phyloP scores from a whole-genome alignment of 1,140 invertebrate species.

The Archivesica marissinica region DNA sequence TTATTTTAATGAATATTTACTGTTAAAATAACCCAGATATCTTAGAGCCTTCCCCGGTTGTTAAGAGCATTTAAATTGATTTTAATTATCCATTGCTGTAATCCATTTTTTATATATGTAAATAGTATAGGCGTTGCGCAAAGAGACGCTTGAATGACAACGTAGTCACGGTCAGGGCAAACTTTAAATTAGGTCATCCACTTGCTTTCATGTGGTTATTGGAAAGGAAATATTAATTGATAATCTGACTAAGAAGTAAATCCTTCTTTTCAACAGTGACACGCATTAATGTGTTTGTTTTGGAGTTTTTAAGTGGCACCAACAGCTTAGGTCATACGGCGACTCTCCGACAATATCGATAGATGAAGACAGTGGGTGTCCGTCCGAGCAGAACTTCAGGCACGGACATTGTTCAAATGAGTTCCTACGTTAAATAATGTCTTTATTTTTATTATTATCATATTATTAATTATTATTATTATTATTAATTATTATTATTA shows the following conservation, averaged over 20 bases:
- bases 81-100: conserved; percentile 31
- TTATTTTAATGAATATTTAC: conserved; percentile 45
- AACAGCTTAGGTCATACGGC: no score
- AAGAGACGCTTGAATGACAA: neutral
- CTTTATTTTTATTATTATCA: no score
- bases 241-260: neutral
- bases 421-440: no score
- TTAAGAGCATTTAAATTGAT: conserved; percentile 30
- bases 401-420: no score
- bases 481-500: no score
- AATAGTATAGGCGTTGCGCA: conserved; percentile 19
- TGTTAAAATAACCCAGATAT: conserved; percentile 37
- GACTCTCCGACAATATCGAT: no score
- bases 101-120: conserved; percentile 33
- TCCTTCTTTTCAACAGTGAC: neutral
- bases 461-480: no score
- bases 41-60: neutral
- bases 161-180: conserved; percentile 34
- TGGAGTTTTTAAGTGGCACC: no score
- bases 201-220: conserved; percentile 48
- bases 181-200: conserved; percentile 6
- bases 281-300: no score
- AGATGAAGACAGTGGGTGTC: no score
- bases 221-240: conserved; percentile 26
- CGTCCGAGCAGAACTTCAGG: no score